phyloP scores from a whole-genome alignment of 2,113 vertebrate species.

The Semicossyphus pulcher region DNA sequence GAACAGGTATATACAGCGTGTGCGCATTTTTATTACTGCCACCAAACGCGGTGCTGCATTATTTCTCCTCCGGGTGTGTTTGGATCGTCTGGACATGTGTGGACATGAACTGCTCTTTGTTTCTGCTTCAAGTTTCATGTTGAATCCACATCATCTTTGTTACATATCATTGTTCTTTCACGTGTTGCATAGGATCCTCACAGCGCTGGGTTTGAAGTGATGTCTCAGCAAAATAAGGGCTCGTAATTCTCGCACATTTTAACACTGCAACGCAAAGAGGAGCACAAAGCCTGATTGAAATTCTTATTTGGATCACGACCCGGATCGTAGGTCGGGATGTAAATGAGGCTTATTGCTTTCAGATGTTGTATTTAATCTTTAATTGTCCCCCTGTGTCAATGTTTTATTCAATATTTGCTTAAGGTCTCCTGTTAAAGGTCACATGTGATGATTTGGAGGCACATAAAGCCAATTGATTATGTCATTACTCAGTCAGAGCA shows the following conservation, averaged over 20 bases:
- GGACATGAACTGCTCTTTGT: conserved; percentile 71
- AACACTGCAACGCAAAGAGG: conserved; percentile 47
- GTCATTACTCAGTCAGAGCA: conserved; percentile 41
- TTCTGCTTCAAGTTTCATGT: conserved; percentile 68
- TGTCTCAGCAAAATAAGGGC: conserved; percentile 47
- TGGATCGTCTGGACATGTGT: conserved; percentile 55
- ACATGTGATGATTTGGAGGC: conserved; percentile 53
- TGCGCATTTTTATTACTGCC: conserved; percentile 59
- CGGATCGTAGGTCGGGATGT: conserved; percentile 19
- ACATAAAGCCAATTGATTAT: conserved; percentile 59
- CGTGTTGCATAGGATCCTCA: conserved; percentile 64
- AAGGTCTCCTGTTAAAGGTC: conserved; percentile 28
- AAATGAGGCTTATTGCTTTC: not conserved
- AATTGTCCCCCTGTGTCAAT: not conserved
- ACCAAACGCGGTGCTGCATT: conserved; percentile 65
- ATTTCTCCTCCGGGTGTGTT: conserved; percentile 40
- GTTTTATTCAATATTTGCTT: conserved; percentile 37
- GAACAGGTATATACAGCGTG: conserved; percentile 57
- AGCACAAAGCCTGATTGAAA: conserved; percentile 46
- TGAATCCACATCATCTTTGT: not conserved
- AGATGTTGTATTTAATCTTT: not conserved
- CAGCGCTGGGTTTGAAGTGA: conserved; percentile 30
- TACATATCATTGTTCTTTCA: conserved; percentile 50
- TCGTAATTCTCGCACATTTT: conserved; percentile 7
- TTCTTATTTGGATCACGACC: conserved; percentile 39